Conservation (phyloP, 1,140 invertebrate genomes). For the Camponotus vicinus region DNA sequence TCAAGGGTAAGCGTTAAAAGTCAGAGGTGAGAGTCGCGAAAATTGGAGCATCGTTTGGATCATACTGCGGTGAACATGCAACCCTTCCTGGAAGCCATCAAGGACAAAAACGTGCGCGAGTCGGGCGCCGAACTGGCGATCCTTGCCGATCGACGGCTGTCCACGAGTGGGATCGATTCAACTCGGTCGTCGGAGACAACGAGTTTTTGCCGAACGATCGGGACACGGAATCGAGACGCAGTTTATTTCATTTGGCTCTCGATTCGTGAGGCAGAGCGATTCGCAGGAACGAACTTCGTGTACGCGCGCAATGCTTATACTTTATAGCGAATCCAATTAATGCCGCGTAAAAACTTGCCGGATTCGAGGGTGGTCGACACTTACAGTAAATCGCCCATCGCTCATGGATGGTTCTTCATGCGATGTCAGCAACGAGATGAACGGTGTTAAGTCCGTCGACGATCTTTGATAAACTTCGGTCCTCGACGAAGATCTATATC, state of each 20-base stretch:
- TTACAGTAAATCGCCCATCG: conserved; percentile 62
- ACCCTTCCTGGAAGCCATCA: conserved; percentile 10
- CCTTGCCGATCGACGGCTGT: conserved; percentile 29
- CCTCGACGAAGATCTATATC: neutral
- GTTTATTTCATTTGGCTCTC: conserved; percentile 75
- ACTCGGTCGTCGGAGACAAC: conserved; percentile 70
- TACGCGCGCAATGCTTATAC: conserved; percentile 70
- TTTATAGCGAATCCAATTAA: conserved; percentile 82
- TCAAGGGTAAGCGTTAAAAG: conserved; percentile 28
- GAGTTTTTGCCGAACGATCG: conserved; percentile 78
- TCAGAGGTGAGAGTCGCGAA: conserved; percentile 24
- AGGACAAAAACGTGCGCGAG: neutral
- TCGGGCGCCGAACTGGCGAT: conserved; percentile 29
- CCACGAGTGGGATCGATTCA: conserved; percentile 56
- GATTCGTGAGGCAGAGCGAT: conserved; percentile 62
- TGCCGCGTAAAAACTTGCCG: conserved; percentile 76
- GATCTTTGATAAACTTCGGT: neutral
- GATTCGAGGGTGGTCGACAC: conserved; percentile 81
- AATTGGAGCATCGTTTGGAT: conserved; percentile 3
- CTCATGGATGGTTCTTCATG: conserved; percentile 49
- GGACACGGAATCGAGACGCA: conserved; percentile 41
- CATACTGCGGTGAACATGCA: neutral
- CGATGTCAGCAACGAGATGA: conserved; percentile 21
- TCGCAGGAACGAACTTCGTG: conserved; percentile 44
- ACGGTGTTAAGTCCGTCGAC: conserved; percentile 15